Evolutionary conservation across 2,797 vertebrate species (phyloP).

Genomic region (Phyllotis vaccarum): DNA sequence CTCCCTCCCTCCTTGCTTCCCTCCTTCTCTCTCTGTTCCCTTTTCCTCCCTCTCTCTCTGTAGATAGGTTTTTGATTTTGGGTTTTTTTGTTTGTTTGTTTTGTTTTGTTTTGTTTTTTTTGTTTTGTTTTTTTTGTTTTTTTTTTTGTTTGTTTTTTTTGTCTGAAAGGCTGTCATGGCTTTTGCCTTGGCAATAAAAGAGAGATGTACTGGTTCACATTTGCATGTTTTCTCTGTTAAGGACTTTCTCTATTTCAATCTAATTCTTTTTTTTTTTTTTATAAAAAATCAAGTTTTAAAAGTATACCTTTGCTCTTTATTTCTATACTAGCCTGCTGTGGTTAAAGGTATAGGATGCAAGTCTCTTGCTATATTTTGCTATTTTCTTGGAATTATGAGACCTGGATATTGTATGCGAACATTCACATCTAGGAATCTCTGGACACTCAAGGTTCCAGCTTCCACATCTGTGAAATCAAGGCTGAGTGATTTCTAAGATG

Average conservation of each 20-base stretch:
- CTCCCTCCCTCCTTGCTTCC: not conserved
- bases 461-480: too few species aligned
- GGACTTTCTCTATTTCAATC: not conserved
- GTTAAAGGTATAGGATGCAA: not conserved
- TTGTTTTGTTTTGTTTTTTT: too few species aligned
- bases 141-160: too few species aligned
- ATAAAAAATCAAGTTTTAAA: not conserved
- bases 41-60: not conserved
- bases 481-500: too few species aligned
- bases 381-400: not conserved
- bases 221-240: not conserved
- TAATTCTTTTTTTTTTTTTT: constrained; percentile 47
- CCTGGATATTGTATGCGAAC: not conserved
- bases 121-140: too few species aligned
- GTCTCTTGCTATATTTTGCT: constrained; percentile 11
- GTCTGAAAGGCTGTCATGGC: not conserved
- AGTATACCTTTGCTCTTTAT: not conserved
- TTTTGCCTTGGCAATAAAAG: not conserved
- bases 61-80: too few species aligned
- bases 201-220: not conserved
- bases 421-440: not conserved
- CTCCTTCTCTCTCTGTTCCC: not conserved
- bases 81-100: too few species aligned
- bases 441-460: not conserved
- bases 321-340: not conserved